These are phyloP conservation scores for Crambe crambe DNA, from an alignment of 37 sponge, comb jelly and placozoan genomes.

Conservation along the genomic window DNA sequence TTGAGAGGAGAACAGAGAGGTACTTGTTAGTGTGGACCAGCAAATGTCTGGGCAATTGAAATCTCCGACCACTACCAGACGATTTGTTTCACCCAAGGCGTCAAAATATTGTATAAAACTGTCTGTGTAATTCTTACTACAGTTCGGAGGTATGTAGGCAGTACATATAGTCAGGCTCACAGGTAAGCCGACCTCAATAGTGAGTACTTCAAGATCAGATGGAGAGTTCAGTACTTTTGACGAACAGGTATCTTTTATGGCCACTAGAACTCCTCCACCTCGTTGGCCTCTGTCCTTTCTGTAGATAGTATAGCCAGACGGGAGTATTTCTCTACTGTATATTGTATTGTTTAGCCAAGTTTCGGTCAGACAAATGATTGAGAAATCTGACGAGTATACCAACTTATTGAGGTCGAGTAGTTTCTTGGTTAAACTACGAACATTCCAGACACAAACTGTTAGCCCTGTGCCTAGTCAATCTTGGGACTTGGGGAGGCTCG, in stretches of 20 bases:
- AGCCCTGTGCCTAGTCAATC: no score
- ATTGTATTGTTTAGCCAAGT: background rate
- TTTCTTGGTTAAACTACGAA: background rate
- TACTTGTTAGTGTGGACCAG: constrained; percentile 10
- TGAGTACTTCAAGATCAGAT: background rate
- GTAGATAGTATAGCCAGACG: background rate
- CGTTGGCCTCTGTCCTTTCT: background rate
- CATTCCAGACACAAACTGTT: constrained; percentile 11
- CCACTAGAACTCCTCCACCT: background rate
- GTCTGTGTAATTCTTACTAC: background rate
- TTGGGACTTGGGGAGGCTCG: no score
- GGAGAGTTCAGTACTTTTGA: background rate
- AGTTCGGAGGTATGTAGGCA: background rate
- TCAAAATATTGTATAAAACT: background rate
- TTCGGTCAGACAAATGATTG: constrained; percentile 6
- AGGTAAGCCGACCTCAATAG: background rate
- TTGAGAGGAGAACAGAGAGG: background rate
- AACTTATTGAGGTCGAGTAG: background rate
- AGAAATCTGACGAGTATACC: background rate
- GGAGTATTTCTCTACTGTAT: background rate
- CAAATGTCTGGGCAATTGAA: constrained; percentile 35
- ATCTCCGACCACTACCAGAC: constrained; percentile 1
- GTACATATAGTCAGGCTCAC: background rate
- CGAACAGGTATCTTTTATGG: background rate
- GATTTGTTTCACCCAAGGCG: background rate